These are phyloP conservation scores for Pterobdella sp. DNA, from an alignment of 2,888 invertebrate species.

Conservation along the genomic window DNA sequence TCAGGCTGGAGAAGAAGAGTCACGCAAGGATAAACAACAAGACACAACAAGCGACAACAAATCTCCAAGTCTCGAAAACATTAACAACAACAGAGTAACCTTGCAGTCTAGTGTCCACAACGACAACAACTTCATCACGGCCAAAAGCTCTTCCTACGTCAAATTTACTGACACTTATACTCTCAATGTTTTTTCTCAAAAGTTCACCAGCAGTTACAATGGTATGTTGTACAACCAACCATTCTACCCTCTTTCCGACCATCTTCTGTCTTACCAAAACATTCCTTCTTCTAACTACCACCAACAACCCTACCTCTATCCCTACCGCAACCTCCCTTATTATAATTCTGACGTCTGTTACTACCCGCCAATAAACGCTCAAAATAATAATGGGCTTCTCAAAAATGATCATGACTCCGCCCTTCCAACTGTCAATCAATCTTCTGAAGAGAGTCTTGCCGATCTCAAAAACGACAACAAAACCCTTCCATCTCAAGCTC, in stretches of 20 bases:
- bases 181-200: background rate
- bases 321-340: conserved; percentile 3
- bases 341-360: background rate
- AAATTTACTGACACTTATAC: background rate
- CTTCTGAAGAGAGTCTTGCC: background rate
- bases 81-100: conserved; percentile 5
- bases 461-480: background rate
- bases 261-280: background rate
- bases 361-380: background rate
- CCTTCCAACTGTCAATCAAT: background rate
- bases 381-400: background rate
- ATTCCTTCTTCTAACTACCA: background rate
- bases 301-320: background rate
- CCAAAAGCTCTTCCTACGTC: background rate
- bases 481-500: background rate
- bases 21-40: background rate
- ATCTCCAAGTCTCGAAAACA: background rate
- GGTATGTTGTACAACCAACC: background rate
- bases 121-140: background rate
- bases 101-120: background rate
- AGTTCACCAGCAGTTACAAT: background rate
- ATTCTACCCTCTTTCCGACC: background rate
- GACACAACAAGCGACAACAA: background rate
- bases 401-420: background rate
- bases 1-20: background rate